Evolutionary conservation across 2,888 invertebrate genomes (phyloP), one percentile per base, ranked within the genome.

Genomic region (Tridacna crocea): DNA sequence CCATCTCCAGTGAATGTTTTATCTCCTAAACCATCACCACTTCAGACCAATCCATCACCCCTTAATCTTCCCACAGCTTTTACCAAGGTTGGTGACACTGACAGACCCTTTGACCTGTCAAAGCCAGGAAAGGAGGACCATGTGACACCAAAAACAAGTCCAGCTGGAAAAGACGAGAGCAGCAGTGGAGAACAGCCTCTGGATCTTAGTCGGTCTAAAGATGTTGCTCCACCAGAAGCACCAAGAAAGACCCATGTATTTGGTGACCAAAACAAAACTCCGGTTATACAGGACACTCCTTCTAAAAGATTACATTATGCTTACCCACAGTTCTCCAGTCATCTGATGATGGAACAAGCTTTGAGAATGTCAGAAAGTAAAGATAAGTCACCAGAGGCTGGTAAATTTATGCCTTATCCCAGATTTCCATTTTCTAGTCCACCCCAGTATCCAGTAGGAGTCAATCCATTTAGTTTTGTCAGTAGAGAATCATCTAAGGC

Each of bases 191-290:
- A 89, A 73, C 89, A 88, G 68, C 97, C 97, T 0, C 94, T 97
- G 66, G 97, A 97, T 94, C 96, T 98, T 80, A 96, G 97, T 70
- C 83, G 73, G 96, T 98, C 90, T 95, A 98, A 94, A 97, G 98
- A 94, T 93, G 93, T 85, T 15, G 82, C 86, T 2, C 87, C 88
- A 10, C 82, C 85, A 6, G 90, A 91, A 51, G 90, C 89, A 19
- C 88, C 92, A 8, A 87, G 91, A 47, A 93, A 92, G 84, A 92
- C 93, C 13, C 92, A 93, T 84, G 88, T 93, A 22, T 93, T 92
- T 82, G 93, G 93, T 6, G 91, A 90, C 51, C 74, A 87, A 12
- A 87, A 82, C 51, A 86, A 84, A 68, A 79, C 84, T 8, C 80
- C 70, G 95, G 97, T 27, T 72, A 76, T 46, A 81, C 76, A 61